Evolutionary conservation across 1,140 invertebrate species (phyloP).

Genomic region (Hyles vespertilio): DNA sequence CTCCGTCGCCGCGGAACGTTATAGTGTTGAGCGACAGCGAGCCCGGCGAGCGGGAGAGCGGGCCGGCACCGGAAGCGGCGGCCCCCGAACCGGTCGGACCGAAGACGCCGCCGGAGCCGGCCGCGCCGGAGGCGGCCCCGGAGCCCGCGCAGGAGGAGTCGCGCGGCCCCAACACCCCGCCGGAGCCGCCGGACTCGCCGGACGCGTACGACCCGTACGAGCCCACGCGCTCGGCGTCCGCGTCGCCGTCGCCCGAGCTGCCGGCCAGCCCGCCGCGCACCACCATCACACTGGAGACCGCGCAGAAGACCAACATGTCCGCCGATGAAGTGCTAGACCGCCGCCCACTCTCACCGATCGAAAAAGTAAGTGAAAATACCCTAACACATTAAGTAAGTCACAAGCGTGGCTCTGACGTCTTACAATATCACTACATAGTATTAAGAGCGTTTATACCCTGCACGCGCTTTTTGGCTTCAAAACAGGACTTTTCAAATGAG

Average conservation of each 20-base stretch:
- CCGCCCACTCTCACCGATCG: conserved; percentile 60
- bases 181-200: conserved; percentile 77
- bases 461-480: too few relatives aligned
- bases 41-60: conserved; percentile 73
- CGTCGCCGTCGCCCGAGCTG: conserved; percentile 71
- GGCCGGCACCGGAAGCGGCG: conserved; percentile 7
- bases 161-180: conserved; percentile 80
- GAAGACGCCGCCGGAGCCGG: conserved; percentile 37
- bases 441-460: too few relatives aligned
- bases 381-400: background rate
- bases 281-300: conserved; percentile 58
- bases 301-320: conserved; percentile 72
- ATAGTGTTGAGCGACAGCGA: conserved; percentile 90
- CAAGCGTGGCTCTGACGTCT: too few relatives aligned
- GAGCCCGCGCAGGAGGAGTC: conserved; percentile 59
- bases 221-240: conserved; percentile 87
- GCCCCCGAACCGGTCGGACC: conserved; percentile 16
- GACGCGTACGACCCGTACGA: conserved; percentile 93
- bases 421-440: too few relatives aligned
- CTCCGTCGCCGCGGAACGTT: conserved; percentile 85
- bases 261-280: conserved; percentile 57
- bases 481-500: too few relatives aligned
- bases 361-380: conserved; percentile 45
- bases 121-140: conserved; percentile 57
- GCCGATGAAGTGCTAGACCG: conserved; percentile 66